A percentile compares a stretch with the other conserved stretches of the same genome.
phyloP scores from a whole-genome alignment of 2,888 invertebrate species.

The Nasonia oneida region DNA sequence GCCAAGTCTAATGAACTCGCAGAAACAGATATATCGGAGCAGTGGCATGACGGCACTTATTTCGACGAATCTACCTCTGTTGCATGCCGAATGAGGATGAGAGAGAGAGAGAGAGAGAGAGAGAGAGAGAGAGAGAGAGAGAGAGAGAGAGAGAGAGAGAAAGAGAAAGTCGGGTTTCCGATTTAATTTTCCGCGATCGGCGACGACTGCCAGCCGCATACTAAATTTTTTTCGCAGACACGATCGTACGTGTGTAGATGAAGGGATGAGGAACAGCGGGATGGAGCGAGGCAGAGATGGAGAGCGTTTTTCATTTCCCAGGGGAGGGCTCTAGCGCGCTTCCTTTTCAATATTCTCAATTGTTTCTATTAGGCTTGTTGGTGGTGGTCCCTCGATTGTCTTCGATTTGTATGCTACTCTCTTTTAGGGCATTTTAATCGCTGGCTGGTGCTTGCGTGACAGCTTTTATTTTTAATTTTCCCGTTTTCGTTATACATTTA shows the following conservation, averaged over 20 bases:
- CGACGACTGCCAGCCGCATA: slow-evolving; percentile 42
- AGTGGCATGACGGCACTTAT: background rate
- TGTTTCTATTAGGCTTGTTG: slow-evolving; percentile 41
- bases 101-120: background rate
- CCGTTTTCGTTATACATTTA: background rate
- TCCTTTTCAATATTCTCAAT: slow-evolving; percentile 43
- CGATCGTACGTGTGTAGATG: background rate
- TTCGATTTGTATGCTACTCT: slow-evolving; percentile 21
- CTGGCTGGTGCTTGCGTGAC: background rate
- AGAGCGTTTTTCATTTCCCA: slow-evolving; percentile 35
- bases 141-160: background rate
- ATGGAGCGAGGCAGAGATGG: background rate
- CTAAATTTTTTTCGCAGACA: slow-evolving; percentile 45
- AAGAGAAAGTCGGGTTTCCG: background rate
- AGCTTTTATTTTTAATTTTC: background rate
- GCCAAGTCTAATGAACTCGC: background rate
- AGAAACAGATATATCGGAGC: background rate
- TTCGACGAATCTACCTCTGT: slow-evolving; percentile 8
- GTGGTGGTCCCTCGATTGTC: background rate
- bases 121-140: background rate
- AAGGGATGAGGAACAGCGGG: background rate
- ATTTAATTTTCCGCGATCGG: slow-evolving; percentile 55
- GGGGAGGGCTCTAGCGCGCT: slow-evolving; percentile 42
- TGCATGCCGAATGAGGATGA: slow-evolving; percentile 30
- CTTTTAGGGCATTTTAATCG: background rate